Evolutionary conservation across 2,113 vertebrate genomes (phyloP), one percentile per base, ranked within the genome.

Genomic region (Pedionomus torquatus): DNA sequence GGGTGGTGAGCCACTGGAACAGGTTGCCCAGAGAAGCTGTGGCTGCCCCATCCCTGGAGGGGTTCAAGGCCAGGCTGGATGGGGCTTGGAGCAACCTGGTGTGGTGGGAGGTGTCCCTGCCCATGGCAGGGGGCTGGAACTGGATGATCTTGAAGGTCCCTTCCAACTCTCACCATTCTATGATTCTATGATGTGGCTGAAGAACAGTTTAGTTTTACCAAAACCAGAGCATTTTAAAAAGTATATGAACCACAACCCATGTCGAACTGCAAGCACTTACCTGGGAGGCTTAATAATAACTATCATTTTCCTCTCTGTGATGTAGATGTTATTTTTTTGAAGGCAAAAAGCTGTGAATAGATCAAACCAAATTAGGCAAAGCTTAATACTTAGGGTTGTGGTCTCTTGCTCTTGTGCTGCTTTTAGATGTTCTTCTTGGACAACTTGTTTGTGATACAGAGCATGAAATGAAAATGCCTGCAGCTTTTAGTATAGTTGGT

Each of bases 341-440:
- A 57, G 28, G 14, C 63, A 49, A 25, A 49, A 87, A 86, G 13
- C 21, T 74, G 24, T 65, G 58, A 83, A 57, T 51, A 54, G 72
- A 80, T n/a, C 16, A 58, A 69, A 82, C 57, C n/a, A 31, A 37
- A 37, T 31, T 49, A 61, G 24, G 15, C n/a, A 61, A 44, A 83
- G 24, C 10, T 65, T 69, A 71, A 35, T 79, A 37, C n/a, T 85
- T 68, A 46, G 0, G 1, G 2, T 48, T 87, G 41, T 0, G 0
- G 19, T 60, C 49, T 61, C 33, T 65, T 61, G 31, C n/a, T 21
- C 5, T 54, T 44, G 17, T 54, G n/a, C 60, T 81, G 21, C 46
- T 77, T 83, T 88, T 74, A 58, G n/a, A 31, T 57, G 14, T 23
- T 93, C 3, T 66, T 88, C n/a, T 69, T 80, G 13, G 46, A 61